Conservation (phyloP, 2,797 vertebrate genomes). For the Hemitrygon akajei region DNA sequence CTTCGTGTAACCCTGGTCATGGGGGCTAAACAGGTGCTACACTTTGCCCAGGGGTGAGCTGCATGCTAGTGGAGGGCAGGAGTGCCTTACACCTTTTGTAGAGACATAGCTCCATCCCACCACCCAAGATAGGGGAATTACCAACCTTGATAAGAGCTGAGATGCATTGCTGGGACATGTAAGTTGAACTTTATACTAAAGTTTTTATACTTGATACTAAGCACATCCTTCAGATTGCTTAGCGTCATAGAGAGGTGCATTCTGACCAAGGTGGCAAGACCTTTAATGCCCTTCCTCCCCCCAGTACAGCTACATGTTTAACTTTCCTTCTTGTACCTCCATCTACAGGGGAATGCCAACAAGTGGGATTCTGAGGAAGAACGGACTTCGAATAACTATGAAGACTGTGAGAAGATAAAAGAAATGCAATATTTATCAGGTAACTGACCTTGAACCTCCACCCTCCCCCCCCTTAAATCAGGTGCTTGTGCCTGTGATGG, state of each 20-base stretch:
- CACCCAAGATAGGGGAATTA: too few species aligned
- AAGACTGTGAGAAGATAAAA: constrained; percentile 80
- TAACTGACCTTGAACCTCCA: constrained; percentile 45
- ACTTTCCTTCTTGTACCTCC: background rate
- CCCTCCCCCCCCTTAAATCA: background rate
- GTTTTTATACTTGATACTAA: too few species aligned
- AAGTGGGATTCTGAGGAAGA: constrained; percentile 92
- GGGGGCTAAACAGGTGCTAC: too few species aligned
- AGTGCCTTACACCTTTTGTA: too few species aligned
- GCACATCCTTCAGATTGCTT: background rate
- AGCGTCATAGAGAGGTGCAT: too few species aligned
- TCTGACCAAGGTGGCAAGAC: too few species aligned
- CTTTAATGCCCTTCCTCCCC: too few species aligned
- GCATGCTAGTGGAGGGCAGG: too few species aligned
- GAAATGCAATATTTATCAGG: constrained; percentile 75
- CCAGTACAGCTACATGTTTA: background rate
- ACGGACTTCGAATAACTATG: constrained; percentile 82
- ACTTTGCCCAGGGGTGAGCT: too few species aligned
- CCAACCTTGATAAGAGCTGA: too few species aligned
- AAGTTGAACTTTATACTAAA: background rate
- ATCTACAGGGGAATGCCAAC: constrained; percentile 84
- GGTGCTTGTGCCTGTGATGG: background rate
- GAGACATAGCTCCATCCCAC: too few species aligned
- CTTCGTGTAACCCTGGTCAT: too few species aligned
- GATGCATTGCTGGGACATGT: background rate